phyloP scores from a whole-genome alignment of 2,888 invertebrate species.

The Drosophila fungiperda region DNA sequence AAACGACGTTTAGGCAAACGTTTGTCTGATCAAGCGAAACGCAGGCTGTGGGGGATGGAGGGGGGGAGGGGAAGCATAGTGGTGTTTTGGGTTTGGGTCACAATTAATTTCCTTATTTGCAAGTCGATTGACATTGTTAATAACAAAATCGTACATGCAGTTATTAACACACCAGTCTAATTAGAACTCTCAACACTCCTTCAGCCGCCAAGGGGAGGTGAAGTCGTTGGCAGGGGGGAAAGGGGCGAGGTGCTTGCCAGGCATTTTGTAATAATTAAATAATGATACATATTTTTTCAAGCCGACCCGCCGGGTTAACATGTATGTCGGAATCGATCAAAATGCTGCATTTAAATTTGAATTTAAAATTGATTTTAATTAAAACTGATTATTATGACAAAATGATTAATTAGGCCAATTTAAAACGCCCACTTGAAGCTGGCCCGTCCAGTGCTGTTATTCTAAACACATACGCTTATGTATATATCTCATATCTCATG shows the following conservation, averaged over 20 bases:
- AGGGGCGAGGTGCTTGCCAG: conserved; percentile 4
- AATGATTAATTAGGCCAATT: conserved; percentile 79
- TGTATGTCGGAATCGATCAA: conserved; percentile 30
- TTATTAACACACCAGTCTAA: conserved; percentile 54
- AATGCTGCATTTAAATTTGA: conserved; percentile 23
- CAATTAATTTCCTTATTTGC: conserved; percentile 37
- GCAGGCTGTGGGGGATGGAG: no score
- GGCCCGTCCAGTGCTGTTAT: conserved; percentile 2
- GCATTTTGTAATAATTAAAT: conserved; percentile 50
- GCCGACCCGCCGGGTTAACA: neutral
- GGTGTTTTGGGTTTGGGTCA: conserved; percentile 16
- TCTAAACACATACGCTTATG: neutral
- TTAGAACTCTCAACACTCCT: conserved; percentile 58
- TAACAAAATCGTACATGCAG: conserved; percentile 22
- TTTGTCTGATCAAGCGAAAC: conserved; percentile 25
- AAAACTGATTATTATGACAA: conserved; percentile 74
- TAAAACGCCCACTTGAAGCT: conserved; percentile 65
- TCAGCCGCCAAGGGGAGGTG: no score
- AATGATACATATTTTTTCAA: conserved; percentile 11
- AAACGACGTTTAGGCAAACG: conserved; percentile 51
- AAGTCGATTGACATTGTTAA: conserved; percentile 24
- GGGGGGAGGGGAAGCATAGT: neutral
- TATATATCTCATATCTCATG: neutral
- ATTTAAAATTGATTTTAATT: conserved; percentile 75
- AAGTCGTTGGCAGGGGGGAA: neutral